Evolutionary conservation across 1,140 invertebrate genomes (phyloP).

Genomic region (Pseudomyrmex cubaensis): DNA sequence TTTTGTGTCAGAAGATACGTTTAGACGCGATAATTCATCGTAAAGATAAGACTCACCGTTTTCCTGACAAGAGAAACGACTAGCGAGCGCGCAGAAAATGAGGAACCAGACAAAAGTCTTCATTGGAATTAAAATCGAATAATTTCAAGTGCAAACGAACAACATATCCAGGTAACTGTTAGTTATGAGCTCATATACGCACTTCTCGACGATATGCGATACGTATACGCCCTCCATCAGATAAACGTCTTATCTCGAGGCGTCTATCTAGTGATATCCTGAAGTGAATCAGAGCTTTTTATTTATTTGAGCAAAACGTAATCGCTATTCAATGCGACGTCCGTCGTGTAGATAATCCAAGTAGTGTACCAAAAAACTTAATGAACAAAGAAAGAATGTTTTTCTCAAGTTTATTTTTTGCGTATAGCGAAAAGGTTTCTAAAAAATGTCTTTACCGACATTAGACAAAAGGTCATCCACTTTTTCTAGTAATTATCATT

Average conservation of each 20-base stretch:
- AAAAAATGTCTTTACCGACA: too few relatives aligned
- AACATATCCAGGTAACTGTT: constrained; percentile 20
- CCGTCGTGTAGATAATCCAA: neutral
- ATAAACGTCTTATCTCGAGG: constrained; percentile 67
- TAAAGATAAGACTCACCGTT: constrained; percentile 48
- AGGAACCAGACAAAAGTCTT: neutral
- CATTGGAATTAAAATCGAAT: constrained; percentile 25
- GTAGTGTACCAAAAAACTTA: neutral
- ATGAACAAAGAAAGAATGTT: neutral
- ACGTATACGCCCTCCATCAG: constrained; percentile 34
- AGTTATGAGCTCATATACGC: neutral
- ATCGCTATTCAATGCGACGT: too few relatives aligned
- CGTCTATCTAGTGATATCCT: constrained; percentile 58
- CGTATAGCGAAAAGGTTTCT: too few relatives aligned
- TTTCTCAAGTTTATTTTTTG: neutral
- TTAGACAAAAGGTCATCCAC: too few relatives aligned
- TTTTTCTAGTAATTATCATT: too few relatives aligned
- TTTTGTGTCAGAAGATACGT: neutral
- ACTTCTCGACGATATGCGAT: neutral
- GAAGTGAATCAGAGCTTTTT: constrained; percentile 52
- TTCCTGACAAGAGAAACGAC: neutral
- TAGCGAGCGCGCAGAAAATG: constrained; percentile 5
- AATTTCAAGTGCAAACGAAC: neutral
- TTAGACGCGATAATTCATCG: neutral
- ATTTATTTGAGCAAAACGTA: constrained; percentile 10